Percentiles rank a stretch among this genome's conserved stretches.
Evolutionary conservation across 2,888 invertebrate species (phyloP).

Genomic region (Lamellibrachia columna): DNA sequence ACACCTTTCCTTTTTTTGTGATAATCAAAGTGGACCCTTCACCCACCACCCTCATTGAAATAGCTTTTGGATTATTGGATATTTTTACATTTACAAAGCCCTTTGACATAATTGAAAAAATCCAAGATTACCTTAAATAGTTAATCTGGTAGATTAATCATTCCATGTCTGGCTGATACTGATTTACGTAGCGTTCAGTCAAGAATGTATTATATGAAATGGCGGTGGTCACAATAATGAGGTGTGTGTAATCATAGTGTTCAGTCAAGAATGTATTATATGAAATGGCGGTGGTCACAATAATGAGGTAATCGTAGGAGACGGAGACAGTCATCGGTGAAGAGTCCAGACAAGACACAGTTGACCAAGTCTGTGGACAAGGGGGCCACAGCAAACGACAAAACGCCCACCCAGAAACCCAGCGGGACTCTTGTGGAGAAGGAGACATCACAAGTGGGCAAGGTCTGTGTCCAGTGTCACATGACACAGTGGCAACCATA

Average conservation of each 20-base stretch:
- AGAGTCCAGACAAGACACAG: constrained; percentile 25
- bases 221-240: no score
- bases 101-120: no score
- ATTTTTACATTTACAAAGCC: no score
- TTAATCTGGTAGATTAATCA: no score
- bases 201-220: no score
- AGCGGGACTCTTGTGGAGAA: constrained; percentile 14
- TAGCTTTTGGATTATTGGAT: no score
- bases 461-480: neutral
- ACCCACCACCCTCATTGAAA: no score
- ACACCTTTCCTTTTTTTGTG: no score
- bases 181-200: no score
- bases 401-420: neutral
- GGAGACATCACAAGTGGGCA: constrained; percentile 20
- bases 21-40: no score
- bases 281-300: neutral
- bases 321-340: neutral
- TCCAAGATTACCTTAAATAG: no score
- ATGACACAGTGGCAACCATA: neutral
- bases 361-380: constrained; percentile 29
- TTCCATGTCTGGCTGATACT: no score
- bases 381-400: constrained; percentile 26
- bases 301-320: neutral
- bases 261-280: neutral
- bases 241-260: neutral